Evolutionary conservation across 2,113 vertebrate genomes (phyloP).

Genomic region (Oriolus oriolus): DNA sequence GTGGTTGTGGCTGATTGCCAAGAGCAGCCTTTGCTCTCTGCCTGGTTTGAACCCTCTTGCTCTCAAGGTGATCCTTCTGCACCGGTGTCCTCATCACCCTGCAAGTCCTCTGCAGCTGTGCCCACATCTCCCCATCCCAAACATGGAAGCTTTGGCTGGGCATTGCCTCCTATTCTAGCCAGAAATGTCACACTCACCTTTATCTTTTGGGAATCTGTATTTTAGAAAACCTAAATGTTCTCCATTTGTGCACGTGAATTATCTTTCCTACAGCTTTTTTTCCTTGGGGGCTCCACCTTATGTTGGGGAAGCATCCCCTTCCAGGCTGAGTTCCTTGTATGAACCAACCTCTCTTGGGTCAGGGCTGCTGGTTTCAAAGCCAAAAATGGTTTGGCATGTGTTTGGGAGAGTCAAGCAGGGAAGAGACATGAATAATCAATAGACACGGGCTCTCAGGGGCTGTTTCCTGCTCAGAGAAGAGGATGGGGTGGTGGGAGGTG

Average conservation of each 20-base stretch:
- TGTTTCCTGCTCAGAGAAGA: not conserved
- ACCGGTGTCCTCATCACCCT: not conserved
- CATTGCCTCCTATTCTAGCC: not conserved
- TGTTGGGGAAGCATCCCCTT: not conserved
- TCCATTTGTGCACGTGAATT: not conserved
- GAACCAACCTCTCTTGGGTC: not conserved
- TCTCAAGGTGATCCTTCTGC: rapidly evolving
- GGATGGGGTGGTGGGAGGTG: not conserved
- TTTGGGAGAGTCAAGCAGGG: not conserved
- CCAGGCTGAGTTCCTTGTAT: not conserved
- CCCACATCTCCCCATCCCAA: not conserved
- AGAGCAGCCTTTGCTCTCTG: not conserved
- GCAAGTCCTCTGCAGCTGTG: not conserved
- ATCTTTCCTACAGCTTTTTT: not conserved
- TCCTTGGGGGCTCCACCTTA: not conserved
- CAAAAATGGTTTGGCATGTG: rapidly evolving
- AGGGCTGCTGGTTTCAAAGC: not conserved
- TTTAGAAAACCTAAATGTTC: not conserved
- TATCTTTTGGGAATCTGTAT: not conserved
- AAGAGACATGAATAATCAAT: not conserved
- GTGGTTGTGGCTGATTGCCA: not conserved
- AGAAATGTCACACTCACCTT: not conserved
- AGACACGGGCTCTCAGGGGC: not conserved
- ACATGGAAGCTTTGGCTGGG: not conserved
- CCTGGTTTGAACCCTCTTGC: not conserved